Percentiles rank a stretch among this genome's conserved stretches.
Evolutionary conservation across 2,797 vertebrate species (phyloP).

Genomic region (Anisognathus igniventris): DNA sequence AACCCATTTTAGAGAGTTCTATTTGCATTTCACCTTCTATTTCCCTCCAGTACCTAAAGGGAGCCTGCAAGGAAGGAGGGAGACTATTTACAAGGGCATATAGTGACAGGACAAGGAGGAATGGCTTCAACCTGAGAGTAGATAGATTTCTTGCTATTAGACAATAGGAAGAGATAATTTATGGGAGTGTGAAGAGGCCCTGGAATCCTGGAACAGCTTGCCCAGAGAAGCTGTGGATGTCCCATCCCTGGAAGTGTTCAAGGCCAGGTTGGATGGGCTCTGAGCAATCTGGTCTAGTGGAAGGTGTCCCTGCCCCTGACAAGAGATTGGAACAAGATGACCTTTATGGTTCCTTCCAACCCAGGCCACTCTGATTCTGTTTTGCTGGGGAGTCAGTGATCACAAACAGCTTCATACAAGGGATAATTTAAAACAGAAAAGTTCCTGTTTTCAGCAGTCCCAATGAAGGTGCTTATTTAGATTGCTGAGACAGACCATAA

Average conservation of each 20-base stretch:
- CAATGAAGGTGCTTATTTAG: background rate
- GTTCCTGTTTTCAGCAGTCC: background rate
- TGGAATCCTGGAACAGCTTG: background rate
- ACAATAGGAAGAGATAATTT: background rate
- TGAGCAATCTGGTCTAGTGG: background rate
- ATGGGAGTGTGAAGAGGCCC: background rate
- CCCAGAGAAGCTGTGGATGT: background rate
- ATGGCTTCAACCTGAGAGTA: background rate
- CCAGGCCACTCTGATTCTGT: fast-evolving
- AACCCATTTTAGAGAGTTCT: background rate
- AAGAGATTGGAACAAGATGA: no score
- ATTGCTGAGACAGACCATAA: background rate
- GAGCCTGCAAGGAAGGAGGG: background rate
- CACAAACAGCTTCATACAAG: background rate
- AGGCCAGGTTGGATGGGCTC: background rate
- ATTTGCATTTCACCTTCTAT: background rate
- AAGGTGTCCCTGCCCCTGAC: background rate
- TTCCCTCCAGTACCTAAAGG: background rate
- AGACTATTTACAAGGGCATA: background rate
- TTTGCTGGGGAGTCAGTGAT: background rate
- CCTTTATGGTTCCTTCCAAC: background rate
- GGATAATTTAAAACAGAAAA: background rate
- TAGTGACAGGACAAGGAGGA: background rate
- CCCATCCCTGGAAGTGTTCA: background rate
- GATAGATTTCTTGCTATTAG: background rate